Conservation (phyloP, 2,797 vertebrate genomes). For the Macropodus opercularis region DNA sequence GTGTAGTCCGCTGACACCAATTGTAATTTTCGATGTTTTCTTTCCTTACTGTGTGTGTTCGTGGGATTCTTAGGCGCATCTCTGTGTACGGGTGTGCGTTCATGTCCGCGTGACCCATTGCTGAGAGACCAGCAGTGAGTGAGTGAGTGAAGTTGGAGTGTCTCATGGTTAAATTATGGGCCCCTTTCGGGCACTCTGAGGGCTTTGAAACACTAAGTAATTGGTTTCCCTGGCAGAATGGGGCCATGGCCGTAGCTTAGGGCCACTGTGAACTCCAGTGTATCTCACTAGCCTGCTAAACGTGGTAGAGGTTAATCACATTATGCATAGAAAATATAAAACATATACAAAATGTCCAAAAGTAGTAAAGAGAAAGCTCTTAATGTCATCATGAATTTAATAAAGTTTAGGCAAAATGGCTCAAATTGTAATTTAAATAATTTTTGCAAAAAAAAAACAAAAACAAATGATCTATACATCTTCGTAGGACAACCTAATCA, state of each 20-base stretch:
- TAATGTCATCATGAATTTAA: no score
- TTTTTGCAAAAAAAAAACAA: no score
- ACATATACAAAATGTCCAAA: constrained; percentile 12
- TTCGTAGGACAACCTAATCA: no score
- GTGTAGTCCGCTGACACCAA: neutral
- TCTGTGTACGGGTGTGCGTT: neutral
- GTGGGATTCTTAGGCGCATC: neutral
- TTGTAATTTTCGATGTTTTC: constrained; percentile 4
- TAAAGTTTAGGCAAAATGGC: no score
- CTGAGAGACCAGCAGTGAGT: constrained; percentile 50
- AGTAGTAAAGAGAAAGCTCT: neutral
- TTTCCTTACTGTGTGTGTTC: neutral
- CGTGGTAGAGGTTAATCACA: constrained; percentile 9
- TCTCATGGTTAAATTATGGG: constrained; percentile 78
- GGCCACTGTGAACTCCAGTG: constrained; percentile 48
- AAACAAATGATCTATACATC: no score
- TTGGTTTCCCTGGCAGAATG: constrained; percentile 82
- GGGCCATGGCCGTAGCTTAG: constrained; percentile 67
- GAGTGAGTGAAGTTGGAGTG: constrained; percentile 62
- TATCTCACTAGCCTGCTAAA: constrained; percentile 35
- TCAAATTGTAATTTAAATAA: no score
- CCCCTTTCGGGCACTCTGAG: constrained; percentile 56
- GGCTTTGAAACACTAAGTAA: constrained; percentile 74
- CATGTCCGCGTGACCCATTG: constrained; percentile 8
- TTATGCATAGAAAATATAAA: neutral